Evolutionary conservation across 2,113 vertebrate genomes (phyloP), one percentile per base, ranked within the genome.

Genomic region (Tachysurus vachellii): DNA sequence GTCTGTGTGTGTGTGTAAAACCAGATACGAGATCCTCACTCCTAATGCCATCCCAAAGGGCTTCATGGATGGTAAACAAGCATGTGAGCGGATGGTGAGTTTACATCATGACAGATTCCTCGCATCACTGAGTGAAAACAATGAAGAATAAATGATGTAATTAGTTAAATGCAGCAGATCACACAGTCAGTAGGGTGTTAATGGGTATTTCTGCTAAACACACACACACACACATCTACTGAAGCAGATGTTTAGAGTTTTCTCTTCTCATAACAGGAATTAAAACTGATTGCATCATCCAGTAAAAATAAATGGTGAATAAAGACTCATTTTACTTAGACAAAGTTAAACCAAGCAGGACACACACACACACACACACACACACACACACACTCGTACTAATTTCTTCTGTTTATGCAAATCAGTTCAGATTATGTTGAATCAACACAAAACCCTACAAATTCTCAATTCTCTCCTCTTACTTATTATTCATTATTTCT

Each of bases 41-140:
- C 98, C 98, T 57, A 99, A 99, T 64, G 97, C 98, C 19, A 99
- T 99, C 86, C 98, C 98, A 21, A 99, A 99, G 77, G 98, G 97
- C 5, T 99, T 99, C 92, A 99, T 99, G 98, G 98, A 99, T 87
- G 98, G 98, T 11, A 99, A 99, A 83, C 98, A 99, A 89, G 98
- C 98, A 83, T 99, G 98, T 91, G 98, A 99, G 85, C 95, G 97
- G 50, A 99, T 99, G 98, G 98, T 99, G 92, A 92, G 71, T 54
- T 56, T 70, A 54, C 77, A 54, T 54, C 26, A 66, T 26, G 23
- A 62, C 1, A 3, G 28, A 42, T 19, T 70, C 19, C 70, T 73
- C 19, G 1, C 36, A 23, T 73, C 70, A 47, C 42, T 44, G 42
- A 42, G 28, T 68, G 12, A 71, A 71, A 70, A 42, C 36, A 21